phyloP scores from a whole-genome alignment of 2,888 invertebrate genomes.

The Pasiphila rectangulata region DNA sequence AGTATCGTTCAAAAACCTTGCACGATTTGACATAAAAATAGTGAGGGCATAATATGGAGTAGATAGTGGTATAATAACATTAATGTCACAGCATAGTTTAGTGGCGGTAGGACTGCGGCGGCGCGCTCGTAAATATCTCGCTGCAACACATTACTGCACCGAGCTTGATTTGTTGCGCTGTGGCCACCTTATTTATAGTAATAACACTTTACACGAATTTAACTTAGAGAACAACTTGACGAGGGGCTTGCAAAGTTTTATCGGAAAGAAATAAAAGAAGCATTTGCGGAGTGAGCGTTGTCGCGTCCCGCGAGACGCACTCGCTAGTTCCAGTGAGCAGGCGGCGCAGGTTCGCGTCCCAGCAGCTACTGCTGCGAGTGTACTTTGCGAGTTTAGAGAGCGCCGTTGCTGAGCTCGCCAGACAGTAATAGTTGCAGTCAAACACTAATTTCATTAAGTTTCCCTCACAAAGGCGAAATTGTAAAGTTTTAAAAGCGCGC shows the following conservation, averaged over 20 bases:
- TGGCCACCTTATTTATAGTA: background rate
- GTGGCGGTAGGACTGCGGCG: slow-evolving; percentile 3
- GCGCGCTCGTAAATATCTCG: slow-evolving; percentile 11
- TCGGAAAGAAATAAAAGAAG: slow-evolving; percentile 14
- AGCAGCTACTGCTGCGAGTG: no score
- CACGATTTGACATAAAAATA: background rate
- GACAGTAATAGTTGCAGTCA: slow-evolving; percentile 8
- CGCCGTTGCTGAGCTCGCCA: slow-evolving; percentile 11
- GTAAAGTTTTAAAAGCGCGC: slow-evolving; percentile 18
- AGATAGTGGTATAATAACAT: slow-evolving; percentile 3
- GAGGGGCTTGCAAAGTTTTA: slow-evolving; percentile 7
- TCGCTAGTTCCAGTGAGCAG: slow-evolving; percentile 8
- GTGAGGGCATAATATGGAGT: background rate
- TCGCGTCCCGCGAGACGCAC: slow-evolving; percentile 7
- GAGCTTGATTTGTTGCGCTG: slow-evolving; percentile 20
- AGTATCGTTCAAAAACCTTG: no score
- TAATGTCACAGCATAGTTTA: slow-evolving; percentile 10
- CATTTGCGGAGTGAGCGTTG: no score
- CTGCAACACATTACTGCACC: slow-evolving; percentile 10
- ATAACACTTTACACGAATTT: background rate
- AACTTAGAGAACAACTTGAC: background rate
- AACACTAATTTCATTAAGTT: slow-evolving; percentile 19
- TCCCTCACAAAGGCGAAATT: slow-evolving; percentile 5
- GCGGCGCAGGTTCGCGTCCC: no score
- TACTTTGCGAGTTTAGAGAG: slow-evolving; percentile 10